A percentile compares a stretch with the other conserved stretches of the same genome.
These are phyloP conservation scores for Hirundo rustica DNA, from an alignment of 2,797 vertebrate species.

Conservation along the genomic window DNA sequence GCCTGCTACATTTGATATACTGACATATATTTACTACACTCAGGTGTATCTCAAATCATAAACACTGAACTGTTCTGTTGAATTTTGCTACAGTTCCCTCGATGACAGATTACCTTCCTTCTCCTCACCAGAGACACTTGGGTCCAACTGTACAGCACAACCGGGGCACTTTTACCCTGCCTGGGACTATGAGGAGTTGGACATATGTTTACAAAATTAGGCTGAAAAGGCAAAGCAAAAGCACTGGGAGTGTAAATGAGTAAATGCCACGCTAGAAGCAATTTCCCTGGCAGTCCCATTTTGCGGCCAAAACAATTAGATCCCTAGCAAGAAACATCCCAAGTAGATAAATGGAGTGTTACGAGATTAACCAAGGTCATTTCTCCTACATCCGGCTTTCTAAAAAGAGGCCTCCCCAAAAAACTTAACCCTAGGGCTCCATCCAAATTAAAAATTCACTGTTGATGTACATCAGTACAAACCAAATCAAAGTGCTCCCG, in stretches of 20 bases:
- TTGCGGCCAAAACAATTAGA: slow-evolving; percentile 22
- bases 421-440: slow-evolving; percentile 8
- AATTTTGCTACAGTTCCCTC: background rate
- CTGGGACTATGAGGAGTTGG: background rate
- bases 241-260: background rate
- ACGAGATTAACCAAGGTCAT: background rate
- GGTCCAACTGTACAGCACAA: background rate
- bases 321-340: slow-evolving; percentile 4
- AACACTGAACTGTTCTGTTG: background rate
- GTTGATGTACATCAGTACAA: background rate
- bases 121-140: background rate
- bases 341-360: background rate
- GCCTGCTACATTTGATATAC: background rate
- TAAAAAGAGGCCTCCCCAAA: background rate
- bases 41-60: background rate
- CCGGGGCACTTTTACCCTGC: background rate
- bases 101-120: background rate
- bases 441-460: background rate
- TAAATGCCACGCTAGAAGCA: background rate
- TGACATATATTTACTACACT: background rate
- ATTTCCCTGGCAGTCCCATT: background rate
- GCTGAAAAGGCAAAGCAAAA: slow-evolving; percentile 9
- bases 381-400: background rate
- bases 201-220: background rate
- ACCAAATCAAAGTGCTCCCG: background rate